Evolutionary conservation across 1,140 invertebrate species (phyloP).

Genomic region (Sesamia nonagrioides): DNA sequence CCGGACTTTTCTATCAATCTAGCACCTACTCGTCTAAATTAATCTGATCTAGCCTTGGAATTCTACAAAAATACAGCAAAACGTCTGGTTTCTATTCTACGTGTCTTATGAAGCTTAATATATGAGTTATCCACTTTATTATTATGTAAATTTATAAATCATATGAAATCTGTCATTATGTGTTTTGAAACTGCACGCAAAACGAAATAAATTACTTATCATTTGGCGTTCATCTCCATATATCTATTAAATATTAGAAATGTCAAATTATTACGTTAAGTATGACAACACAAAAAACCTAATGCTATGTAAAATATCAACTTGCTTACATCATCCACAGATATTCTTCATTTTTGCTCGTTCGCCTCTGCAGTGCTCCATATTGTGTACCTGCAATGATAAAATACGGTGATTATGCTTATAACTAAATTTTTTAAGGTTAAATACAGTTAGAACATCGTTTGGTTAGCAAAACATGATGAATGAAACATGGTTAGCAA

Average conservation of each 20-base stretch:
- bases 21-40: background rate
- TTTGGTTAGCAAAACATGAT: background rate
- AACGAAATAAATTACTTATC: background rate
- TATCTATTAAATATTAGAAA: background rate
- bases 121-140: background rate
- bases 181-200: background rate
- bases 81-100: background rate
- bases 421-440: background rate
- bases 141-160: background rate
- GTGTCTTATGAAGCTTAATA: background rate
- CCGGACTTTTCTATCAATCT: conserved; percentile 19
- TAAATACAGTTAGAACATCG: background rate
- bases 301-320: conserved; percentile 1
- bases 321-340: conserved; percentile 83
- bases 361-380: conserved; percentile 66
- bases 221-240: background rate
- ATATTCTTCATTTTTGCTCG: conserved; percentile 82
- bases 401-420: conserved; percentile 14
- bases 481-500: too few relatives aligned
- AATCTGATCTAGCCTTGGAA: conserved; percentile 12
- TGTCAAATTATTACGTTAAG: background rate
- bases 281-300: background rate
- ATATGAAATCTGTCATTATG: background rate
- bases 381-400: conserved; percentile 68
- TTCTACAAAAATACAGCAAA: background rate